These are phyloP conservation scores for Drosophila merina DNA, from an alignment of 2,888 invertebrate genomes.

Conservation along the genomic window DNA sequence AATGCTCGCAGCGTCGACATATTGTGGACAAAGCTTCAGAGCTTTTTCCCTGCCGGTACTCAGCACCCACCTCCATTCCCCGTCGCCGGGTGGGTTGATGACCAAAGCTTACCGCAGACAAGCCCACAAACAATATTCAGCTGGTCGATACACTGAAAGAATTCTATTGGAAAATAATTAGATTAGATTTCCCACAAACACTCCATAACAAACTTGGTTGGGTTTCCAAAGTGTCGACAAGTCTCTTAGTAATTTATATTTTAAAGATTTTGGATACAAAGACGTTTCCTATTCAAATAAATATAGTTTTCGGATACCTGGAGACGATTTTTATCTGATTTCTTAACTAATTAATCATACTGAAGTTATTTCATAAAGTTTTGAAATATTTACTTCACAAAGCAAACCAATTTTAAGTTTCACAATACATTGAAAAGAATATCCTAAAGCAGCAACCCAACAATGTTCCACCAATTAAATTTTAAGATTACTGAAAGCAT, in stretches of 20 bases:
- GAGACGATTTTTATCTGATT: background rate
- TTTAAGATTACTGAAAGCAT: constrained; percentile 23
- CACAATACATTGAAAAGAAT: background rate
- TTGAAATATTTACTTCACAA: background rate
- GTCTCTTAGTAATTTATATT: background rate
- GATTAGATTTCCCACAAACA: background rate
- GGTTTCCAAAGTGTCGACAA: background rate
- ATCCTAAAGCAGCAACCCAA: background rate
- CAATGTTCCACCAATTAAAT: background rate
- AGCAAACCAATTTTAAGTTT: background rate
- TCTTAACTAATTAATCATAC: background rate
- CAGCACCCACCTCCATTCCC: background rate
- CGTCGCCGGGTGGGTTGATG: constrained; percentile 1
- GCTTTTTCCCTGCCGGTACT: constrained; percentile 9
- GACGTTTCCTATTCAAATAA: background rate
- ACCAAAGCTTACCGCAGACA: constrained; percentile 42
- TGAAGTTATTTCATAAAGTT: background rate
- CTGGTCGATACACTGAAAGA: constrained; percentile 41
- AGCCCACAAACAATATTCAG: constrained; percentile 37
- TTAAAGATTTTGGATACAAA: background rate
- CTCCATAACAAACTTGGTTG: background rate
- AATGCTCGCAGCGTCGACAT: constrained; percentile 40
- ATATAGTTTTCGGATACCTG: background rate
- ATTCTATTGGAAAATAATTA: background rate
- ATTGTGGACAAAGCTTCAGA: constrained; percentile 50